phyloP scores from a whole-genome alignment of 2,888 invertebrate species.

The Agriopis leucophaearia region DNA sequence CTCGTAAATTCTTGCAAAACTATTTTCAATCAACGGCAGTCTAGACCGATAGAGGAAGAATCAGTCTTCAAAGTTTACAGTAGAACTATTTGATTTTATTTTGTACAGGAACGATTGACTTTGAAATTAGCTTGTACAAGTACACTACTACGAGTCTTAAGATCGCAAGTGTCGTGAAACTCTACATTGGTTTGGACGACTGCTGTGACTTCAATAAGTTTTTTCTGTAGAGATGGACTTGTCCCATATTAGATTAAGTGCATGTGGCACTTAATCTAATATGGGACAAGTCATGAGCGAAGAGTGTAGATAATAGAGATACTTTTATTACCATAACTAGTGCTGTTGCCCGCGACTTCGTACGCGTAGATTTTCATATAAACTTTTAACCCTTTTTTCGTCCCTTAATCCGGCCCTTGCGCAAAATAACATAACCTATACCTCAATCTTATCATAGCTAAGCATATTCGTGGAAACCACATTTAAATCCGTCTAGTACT shows the following conservation, averaged over 20 bases:
- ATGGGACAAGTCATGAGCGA: constrained; percentile 11
- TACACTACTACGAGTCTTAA: neutral
- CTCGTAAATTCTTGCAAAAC: constrained; percentile 37
- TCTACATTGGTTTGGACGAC: constrained; percentile 60
- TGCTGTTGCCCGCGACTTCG: no score
- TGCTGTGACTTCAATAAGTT: constrained; percentile 71
- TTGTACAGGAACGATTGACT: no score
- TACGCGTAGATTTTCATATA: no score
- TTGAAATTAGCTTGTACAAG: neutral
- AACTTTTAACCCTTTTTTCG: no score
- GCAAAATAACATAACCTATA: no score
- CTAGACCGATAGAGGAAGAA: constrained; percentile 32
- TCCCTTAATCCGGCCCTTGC: no score
- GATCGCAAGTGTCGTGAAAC: constrained; percentile 46
- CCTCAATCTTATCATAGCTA: no score
- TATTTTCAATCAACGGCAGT: constrained; percentile 45
- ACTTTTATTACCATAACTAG: no score
- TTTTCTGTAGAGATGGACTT: constrained; percentile 57
- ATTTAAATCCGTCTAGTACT: no score
- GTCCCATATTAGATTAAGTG: no score
- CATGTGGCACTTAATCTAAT: constrained; percentile 15
- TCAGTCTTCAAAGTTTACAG: constrained; percentile 14
- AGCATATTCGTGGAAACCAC: no score
- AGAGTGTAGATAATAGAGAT: neutral
- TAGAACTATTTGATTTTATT: neutral